phyloP scores from a whole-genome alignment of 2,888 invertebrate species.

The Caenorhabditis wallacei region DNA sequence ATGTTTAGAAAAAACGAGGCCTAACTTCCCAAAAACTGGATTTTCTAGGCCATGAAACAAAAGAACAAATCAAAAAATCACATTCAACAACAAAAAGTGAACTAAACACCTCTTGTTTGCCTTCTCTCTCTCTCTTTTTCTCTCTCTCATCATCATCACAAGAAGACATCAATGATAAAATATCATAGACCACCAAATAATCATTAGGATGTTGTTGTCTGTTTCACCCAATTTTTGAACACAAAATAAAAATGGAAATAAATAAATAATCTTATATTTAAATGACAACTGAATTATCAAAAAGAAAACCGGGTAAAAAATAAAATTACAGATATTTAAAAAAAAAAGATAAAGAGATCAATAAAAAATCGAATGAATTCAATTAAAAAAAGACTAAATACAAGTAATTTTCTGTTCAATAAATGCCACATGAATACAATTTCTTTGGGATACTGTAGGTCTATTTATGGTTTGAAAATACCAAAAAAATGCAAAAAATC shows the following conservation, averaged over 20 bases:
- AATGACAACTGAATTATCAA: conserved; percentile 6
- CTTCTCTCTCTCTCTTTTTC: neutral
- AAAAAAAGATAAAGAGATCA: conserved; percentile 25
- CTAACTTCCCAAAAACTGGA: too few species aligned
- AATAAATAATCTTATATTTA: neutral
- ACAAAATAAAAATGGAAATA: neutral
- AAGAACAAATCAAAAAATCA: neutral
- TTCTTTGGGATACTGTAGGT: too few species aligned
- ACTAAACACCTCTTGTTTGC: conserved; percentile 14
- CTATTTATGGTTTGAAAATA: too few species aligned
- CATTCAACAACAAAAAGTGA: neutral
- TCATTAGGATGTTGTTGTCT: neutral
- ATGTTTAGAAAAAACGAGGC: too few species aligned
- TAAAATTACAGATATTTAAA: neutral
- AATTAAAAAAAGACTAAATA: neutral
- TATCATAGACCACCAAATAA: conserved; percentile 26
- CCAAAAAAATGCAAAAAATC: too few species aligned
- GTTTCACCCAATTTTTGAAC: neutral
- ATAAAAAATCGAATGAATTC: neutral
- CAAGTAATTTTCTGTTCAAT: neutral
- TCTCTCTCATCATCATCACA: too few species aligned
- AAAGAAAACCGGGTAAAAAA: conserved; percentile 23
- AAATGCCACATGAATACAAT: neutral
- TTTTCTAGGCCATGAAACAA: too few species aligned
- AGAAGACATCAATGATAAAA: conserved; percentile 44